Base-by-base conservation (phyloP, 1,140 invertebrate genomes). In the Leptopilina boulardi region DNA sequence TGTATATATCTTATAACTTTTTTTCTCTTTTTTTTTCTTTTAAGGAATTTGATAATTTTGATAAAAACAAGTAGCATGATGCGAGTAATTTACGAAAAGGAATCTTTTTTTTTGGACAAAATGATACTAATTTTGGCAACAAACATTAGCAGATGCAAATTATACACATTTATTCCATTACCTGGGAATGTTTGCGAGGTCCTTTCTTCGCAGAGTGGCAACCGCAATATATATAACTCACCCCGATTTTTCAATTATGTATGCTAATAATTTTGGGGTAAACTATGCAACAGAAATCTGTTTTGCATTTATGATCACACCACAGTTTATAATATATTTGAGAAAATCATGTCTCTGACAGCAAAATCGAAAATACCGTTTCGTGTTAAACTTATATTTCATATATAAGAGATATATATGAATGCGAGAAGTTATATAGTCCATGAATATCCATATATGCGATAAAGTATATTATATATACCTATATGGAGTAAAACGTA, bases 361-460 rank as follows among this genome's bases (percentile, higher is more conserved):
- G 66, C 34, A n/a, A 21, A 59, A 56, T 19, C 26, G 30, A 51
- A 73, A 38, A 18, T 56, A 47, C 5, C 26, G 54, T n/a, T 74
- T 74, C 23, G 73, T 59, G 73, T 11, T 23, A 30, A 30, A 34
- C 38, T 66, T 15, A 38, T 42, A 42, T 42, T 44, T 54, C 71
- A 70, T n/a, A n/a, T n/a, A n/a, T 54, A 54, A 77, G 78, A 80
- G 72, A 76, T 74, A 41, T 38, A 70, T n/a, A n/a, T n/a, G n/a
- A n/a, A n/a, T n/a, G 42, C 41, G 23, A 44, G 80, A 76, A 78
- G 74, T 82, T 77, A 82, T n/a, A n/a, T 75, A 76, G 56, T 70
- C 77, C 78, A 80, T 83, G 82, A 83, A 83, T 87, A 86, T 84
- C 84, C 84, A 83, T 80, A 79, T 74, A 74, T 74, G 47, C n/a